Evolutionary conservation across 1,140 invertebrate genomes (phyloP).

Genomic region (Pseudachorutes palmiensis): DNA sequence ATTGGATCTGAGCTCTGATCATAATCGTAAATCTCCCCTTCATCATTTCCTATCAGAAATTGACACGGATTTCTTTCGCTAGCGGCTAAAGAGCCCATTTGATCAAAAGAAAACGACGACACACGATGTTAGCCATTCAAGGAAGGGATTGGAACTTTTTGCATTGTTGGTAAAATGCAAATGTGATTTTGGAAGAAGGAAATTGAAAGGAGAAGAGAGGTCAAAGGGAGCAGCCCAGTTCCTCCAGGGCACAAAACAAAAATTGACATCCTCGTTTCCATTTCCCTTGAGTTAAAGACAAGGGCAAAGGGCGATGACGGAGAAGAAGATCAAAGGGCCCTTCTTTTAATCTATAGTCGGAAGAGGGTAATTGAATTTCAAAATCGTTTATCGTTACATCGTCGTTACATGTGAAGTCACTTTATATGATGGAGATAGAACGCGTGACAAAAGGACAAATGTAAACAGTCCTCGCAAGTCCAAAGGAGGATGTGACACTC

Average conservation of each 20-base stretch:
- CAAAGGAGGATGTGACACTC: neutral
- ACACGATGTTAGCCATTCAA: neutral
- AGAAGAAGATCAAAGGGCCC: slow-evolving; percentile 4
- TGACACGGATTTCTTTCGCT: neutral
- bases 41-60: neutral
- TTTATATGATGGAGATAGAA: neutral
- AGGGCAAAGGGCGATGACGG: neutral
- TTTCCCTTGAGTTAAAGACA: neutral
- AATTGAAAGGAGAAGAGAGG: neutral
- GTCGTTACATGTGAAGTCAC: neutral
- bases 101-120: no score
- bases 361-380: slow-evolving; percentile 1
- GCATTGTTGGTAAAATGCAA: neutral
- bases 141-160: neutral
- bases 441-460: neutral
- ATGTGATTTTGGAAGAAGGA: neutral
- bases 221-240: neutral
- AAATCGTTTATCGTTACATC: neutral
- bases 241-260: neutral
- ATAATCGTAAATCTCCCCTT: neutral
- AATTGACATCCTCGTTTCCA: slow-evolving; percentile 6
- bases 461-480: neutral
- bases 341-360: no score
- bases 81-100: neutral
- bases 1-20: no score